These are phyloP conservation scores for Plagiodera versicolora DNA, from an alignment of 2,888 invertebrate genomes.

Conservation along the genomic window DNA sequence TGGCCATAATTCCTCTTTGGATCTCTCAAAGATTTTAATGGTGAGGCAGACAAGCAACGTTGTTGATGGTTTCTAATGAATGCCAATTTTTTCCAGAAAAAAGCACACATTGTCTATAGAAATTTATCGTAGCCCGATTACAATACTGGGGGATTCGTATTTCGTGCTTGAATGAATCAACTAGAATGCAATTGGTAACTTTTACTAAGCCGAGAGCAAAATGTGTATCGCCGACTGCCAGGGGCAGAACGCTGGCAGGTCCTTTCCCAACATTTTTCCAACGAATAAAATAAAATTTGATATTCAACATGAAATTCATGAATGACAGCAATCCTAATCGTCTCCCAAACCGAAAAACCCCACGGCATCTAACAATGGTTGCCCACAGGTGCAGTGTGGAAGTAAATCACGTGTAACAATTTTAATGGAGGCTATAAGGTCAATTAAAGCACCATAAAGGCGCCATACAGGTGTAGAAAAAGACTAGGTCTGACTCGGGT, in stretches of 20 bases:
- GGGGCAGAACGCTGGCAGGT: no score
- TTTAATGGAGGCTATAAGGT: conserved; percentile 44
- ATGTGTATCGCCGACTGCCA: no score
- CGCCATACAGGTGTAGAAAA: conserved; percentile 37
- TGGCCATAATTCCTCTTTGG: conserved; percentile 29
- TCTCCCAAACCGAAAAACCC: no score
- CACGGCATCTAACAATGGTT: neutral
- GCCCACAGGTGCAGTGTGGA: conserved; percentile 33
- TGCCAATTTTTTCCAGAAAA: conserved; percentile 1
- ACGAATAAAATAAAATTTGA: no score
- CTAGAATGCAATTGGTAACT: no score
- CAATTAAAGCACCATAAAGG: conserved; percentile 48
- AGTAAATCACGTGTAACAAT: conserved; percentile 43
- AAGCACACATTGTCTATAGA: neutral
- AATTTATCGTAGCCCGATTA: neutral
- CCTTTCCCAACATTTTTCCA: no score
- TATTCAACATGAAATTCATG: no score
- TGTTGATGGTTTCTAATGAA: conserved; percentile 2
- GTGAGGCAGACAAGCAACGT: neutral
- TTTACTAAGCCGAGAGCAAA: no score
- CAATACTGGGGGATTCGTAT: neutral
- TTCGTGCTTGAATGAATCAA: no score
- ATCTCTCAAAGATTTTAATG: conserved; percentile 18
- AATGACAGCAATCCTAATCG: no score
- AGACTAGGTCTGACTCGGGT: conserved; percentile 30